Conservation (phyloP, 1,140 invertebrate genomes). For the Aphidius gifuensis region DNA sequence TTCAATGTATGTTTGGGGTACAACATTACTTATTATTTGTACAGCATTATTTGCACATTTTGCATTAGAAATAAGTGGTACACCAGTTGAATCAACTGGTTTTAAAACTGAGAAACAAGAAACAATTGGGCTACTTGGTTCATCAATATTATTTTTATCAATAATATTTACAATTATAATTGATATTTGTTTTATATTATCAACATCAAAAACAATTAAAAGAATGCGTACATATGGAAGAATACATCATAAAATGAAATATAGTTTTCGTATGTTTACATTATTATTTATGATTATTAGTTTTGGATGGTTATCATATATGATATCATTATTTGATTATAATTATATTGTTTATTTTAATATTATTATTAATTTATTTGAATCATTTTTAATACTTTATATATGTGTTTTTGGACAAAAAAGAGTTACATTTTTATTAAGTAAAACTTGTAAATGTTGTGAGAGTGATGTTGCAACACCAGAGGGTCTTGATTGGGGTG, state of each 20-base stretch:
- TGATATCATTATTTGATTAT: conserved; percentile 69
- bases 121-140: conserved; percentile 68
- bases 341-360: conserved; percentile 70
- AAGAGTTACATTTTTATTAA: conserved; percentile 71
- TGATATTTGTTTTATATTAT: conserved; percentile 74
- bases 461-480: conserved; percentile 57
- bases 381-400: conserved; percentile 71
- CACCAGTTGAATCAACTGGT: conserved; percentile 36
- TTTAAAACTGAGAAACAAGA: conserved; percentile 40
- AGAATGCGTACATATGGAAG: conserved; percentile 76
- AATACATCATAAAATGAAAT: conserved; percentile 81
- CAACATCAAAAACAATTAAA: conserved; percentile 74
- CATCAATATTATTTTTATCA: conserved; percentile 76
- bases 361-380: conserved; percentile 69
- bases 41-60: conserved; percentile 78
- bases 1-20: conserved; percentile 75
- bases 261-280: conserved; percentile 77
- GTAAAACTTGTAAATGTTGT: conserved; percentile 69
- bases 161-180: conserved; percentile 74
- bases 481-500: conserved; percentile 73
- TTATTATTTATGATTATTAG: conserved; percentile 72
- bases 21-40: conserved; percentile 65
- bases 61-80: conserved; percentile 67
- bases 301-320: conserved; percentile 68
- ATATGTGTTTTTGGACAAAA: conserved; percentile 73